These are phyloP conservation scores for Danaus melanippus DNA, from an alignment of 1,140 invertebrate genomes.

Conservation along the genomic window DNA sequence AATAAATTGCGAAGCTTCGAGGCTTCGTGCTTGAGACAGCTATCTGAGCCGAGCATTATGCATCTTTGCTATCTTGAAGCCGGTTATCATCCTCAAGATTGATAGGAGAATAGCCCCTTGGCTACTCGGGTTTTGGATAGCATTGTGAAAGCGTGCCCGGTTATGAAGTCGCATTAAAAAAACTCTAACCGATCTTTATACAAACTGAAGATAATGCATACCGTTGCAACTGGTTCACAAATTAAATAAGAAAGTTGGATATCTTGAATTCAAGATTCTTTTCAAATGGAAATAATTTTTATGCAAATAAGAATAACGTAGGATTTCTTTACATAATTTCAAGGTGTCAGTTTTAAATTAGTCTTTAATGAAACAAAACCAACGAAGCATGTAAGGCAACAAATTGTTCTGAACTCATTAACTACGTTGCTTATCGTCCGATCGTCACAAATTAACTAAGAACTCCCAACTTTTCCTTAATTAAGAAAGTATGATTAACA, in stretches of 20 bases:
- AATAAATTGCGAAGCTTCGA: slow-evolving; percentile 70
- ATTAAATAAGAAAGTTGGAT: slow-evolving; percentile 6
- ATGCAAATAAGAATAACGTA: neutral
- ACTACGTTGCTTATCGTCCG: slow-evolving; percentile 47
- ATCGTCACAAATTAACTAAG: slow-evolving; percentile 53
- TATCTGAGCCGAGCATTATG: slow-evolving; percentile 67
- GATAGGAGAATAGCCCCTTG: slow-evolving; percentile 66
- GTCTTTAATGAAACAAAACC: slow-evolving; percentile 7
- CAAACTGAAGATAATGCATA: slow-evolving; percentile 10
- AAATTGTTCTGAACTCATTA: slow-evolving; percentile 50
- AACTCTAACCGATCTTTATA: slow-evolving; percentile 11
- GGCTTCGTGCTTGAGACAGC: slow-evolving; percentile 68
- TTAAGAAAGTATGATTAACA: slow-evolving; percentile 70
- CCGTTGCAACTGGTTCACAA: slow-evolving; percentile 8
- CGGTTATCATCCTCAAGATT: slow-evolving; percentile 66
- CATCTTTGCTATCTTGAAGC: slow-evolving; percentile 52
- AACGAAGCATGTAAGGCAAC: slow-evolving; percentile 17
- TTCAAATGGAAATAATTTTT: slow-evolving; percentile 6
- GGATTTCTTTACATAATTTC: neutral
- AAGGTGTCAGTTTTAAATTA: neutral
- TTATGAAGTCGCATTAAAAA: slow-evolving; percentile 42
- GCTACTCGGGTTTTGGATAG: slow-evolving; percentile 50
- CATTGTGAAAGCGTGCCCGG: slow-evolving; percentile 44
- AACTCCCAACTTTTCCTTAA: slow-evolving; percentile 56
- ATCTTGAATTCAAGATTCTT: slow-evolving; percentile 1